A percentile compares a stretch with the other conserved stretches of the same genome.
These are phyloP conservation scores for Aproaerema taeniolella DNA, from an alignment of 2,888 invertebrate genomes.

Conservation along the genomic window DNA sequence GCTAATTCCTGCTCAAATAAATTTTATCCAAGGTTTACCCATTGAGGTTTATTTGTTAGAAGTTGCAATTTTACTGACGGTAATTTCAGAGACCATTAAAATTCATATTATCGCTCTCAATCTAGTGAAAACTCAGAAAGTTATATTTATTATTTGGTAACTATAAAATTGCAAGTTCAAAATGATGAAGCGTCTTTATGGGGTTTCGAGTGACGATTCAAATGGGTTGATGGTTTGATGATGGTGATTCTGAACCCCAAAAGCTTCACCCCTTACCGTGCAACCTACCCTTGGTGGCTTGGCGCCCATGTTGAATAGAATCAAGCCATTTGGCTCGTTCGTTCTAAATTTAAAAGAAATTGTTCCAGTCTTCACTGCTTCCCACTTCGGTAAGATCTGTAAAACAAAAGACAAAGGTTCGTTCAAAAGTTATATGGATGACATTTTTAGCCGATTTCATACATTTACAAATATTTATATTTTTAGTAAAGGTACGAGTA, in stretches of 20 bases:
- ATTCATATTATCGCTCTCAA: too few species aligned
- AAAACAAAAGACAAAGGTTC: constrained; percentile 34
- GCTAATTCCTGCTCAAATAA: constrained; percentile 3
- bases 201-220: constrained; percentile 2
- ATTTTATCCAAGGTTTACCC: constrained; percentile 29
- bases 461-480: not conserved
- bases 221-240: constrained; percentile 39
- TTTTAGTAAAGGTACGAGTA: not conserved
- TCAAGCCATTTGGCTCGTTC: constrained; percentile 94
- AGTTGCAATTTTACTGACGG: constrained; percentile 30
- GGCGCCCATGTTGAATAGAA: constrained; percentile 93
- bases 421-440: not conserved
- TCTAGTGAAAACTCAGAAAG: too few species aligned
- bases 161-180: constrained; percentile 2
- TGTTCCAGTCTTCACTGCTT: constrained; percentile 91
- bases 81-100: too few species aligned
- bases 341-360: constrained; percentile 97
- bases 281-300: constrained; percentile 85
- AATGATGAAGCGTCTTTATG: not conserved
- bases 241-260: constrained; percentile 57
- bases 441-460: not conserved
- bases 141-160: too few species aligned
- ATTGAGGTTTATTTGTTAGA: constrained; percentile 38
- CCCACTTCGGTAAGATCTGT: constrained; percentile 94
- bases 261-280: constrained; percentile 79